A percentile compares a stretch with the other conserved stretches of the same genome.
Evolutionary conservation across 2,888 invertebrate species (phyloP).

Genomic region (Anoncus sp.): DNA sequence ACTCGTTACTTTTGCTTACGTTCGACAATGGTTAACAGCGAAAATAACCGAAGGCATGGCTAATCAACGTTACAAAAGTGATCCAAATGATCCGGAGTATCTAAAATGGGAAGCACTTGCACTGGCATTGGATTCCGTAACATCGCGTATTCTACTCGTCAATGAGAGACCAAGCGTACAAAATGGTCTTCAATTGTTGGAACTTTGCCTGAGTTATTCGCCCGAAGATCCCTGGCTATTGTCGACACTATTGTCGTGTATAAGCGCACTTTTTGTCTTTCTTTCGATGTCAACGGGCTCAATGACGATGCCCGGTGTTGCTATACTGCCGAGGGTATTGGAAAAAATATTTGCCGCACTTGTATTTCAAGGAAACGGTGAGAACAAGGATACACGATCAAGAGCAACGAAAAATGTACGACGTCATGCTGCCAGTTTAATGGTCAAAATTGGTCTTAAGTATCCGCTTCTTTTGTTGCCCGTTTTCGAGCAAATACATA

Average conservation of each 20-base stretch:
- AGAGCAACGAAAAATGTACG: conserved; percentile 93
- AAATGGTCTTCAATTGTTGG: conserved; percentile 90
- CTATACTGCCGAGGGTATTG: conserved; percentile 90
- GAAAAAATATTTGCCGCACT: conserved; percentile 95
- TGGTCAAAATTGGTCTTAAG: conserved; percentile 95
- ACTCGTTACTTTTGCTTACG: conserved; percentile 91
- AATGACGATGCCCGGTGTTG: conserved; percentile 88
- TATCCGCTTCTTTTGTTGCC: conserved; percentile 94
- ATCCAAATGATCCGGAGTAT: conserved; percentile 88
- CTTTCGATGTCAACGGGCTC: conserved; percentile 94
- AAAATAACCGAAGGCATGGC: conserved; percentile 88
- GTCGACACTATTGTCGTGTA: conserved; percentile 94
- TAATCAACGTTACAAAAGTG: conserved; percentile 78
- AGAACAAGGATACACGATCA: conserved; percentile 87
- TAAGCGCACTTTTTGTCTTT: conserved; percentile 96
- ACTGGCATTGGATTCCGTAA: conserved; percentile 91
- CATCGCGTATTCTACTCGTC: conserved; percentile 90
- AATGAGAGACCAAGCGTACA: conserved; percentile 90
- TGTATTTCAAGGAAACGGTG: conserved; percentile 89
- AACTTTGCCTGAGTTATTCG: conserved; percentile 90
- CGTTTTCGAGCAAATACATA: conserved; percentile 93
- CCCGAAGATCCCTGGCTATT: conserved; percentile 92
- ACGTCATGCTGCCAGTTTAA: conserved; percentile 94
- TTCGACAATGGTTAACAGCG: conserved; percentile 92
- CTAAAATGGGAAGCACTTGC: conserved; percentile 94